These are phyloP conservation scores for Melinaea marsaeus DNA, from an alignment of 2,888 invertebrate genomes.

Conservation along the genomic window DNA sequence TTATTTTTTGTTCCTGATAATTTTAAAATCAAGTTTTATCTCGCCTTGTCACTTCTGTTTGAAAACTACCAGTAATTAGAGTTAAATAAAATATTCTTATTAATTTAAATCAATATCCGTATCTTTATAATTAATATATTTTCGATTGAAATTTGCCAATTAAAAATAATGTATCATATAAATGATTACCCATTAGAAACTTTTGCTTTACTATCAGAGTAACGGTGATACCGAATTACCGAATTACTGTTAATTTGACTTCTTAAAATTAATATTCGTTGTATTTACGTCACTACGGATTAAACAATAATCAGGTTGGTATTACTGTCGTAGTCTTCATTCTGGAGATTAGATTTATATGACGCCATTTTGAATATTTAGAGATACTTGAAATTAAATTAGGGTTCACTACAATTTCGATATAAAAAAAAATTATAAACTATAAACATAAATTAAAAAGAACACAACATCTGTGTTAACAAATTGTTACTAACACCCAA, in stretches of 20 bases:
- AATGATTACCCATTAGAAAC: no score
- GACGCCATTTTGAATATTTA: constrained; percentile 30
- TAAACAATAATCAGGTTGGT: constrained; percentile 49
- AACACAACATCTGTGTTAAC: no score
- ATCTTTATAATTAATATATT: neutral
- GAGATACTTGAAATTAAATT: constrained; percentile 22
- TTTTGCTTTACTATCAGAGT: no score
- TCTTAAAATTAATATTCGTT: neutral
- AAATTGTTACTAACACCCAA: no score
- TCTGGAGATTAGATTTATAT: constrained; percentile 42
- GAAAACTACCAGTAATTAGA: neutral
- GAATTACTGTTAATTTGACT: neutral
- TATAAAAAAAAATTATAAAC: neutral
- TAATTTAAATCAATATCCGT: neutral
- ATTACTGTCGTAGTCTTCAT: constrained; percentile 50
- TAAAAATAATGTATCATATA: no score
- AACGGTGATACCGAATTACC: no score
- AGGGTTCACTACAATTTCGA: constrained; percentile 21
- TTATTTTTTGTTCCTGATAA: constrained; percentile 2
- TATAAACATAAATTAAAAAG: no score
- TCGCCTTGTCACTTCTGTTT: neutral
- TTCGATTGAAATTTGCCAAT: no score
- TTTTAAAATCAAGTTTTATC: neutral
- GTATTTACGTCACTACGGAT: constrained; percentile 34
- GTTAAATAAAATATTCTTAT: neutral